Evolutionary conservation across 2,888 invertebrate genomes (phyloP).

Genomic region (Rugalucina vietnamica): DNA sequence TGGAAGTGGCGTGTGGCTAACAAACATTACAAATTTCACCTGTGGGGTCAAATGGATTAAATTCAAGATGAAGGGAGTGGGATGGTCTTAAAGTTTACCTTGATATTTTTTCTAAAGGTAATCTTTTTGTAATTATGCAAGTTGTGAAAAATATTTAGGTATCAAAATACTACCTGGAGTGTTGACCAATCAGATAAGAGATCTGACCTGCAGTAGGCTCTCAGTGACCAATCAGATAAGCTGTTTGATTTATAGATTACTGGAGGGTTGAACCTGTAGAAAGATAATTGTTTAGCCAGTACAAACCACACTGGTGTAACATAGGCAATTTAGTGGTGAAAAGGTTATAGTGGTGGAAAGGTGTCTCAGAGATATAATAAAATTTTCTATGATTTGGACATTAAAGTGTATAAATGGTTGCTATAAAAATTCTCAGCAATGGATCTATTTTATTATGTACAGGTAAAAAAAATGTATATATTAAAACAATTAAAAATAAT

Average conservation of each 20-base stretch:
- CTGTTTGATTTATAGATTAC: slow-evolving; percentile 19
- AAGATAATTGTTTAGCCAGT: slow-evolving; percentile 38
- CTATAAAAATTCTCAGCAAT: slow-evolving; percentile 5
- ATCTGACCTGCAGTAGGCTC: slow-evolving; percentile 23
- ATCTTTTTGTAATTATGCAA: slow-evolving; percentile 25
- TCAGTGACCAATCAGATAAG: slow-evolving; percentile 46
- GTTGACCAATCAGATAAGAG: slow-evolving; percentile 45
- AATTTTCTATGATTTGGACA: neutral
- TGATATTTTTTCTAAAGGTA: neutral
- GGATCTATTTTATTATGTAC: slow-evolving; percentile 11
- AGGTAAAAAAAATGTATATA: neutral
- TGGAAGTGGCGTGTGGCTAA: slow-evolving; percentile 45
- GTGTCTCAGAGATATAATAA: slow-evolving; percentile 3
- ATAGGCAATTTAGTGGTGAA: neutral
- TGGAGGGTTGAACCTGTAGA: neutral
- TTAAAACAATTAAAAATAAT: neutral
- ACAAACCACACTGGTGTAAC: slow-evolving; percentile 35
- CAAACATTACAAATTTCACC: neutral
- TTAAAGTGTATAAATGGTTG: neutral
- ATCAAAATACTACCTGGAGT: slow-evolving; percentile 17
- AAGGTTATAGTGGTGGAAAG: neutral
- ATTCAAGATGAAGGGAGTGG: slow-evolving; percentile 30
- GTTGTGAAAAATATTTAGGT: slow-evolving; percentile 31
- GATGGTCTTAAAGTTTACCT: slow-evolving; percentile 24
- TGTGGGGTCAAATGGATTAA: slow-evolving; percentile 8